These are phyloP conservation scores for Delichon dasypus DNA, from an alignment of 2,797 vertebrate species.

Conservation along the genomic window DNA sequence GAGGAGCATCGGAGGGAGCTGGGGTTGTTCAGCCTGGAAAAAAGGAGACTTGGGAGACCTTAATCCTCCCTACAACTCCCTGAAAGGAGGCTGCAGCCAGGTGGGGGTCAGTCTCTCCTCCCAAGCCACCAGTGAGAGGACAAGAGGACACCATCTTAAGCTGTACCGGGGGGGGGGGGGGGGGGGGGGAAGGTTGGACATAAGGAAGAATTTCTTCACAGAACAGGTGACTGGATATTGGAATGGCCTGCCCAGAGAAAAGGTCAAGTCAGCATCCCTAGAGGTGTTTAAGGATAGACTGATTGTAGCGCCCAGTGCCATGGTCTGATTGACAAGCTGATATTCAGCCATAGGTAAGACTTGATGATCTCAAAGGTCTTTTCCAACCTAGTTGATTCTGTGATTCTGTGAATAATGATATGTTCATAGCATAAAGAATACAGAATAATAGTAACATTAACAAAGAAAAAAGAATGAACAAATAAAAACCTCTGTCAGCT, in stretches of 20 bases:
- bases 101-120: accelerated
- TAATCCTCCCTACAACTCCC: background rate
- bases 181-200: background rate
- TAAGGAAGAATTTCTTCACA: background rate
- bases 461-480: background rate
- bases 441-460: background rate
- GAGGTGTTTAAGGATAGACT: background rate
- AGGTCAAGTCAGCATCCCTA: background rate
- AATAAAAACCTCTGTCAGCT: background rate
- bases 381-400: background rate
- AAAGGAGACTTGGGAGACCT: background rate
- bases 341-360: background rate
- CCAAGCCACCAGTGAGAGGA: background rate
- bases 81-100: background rate
- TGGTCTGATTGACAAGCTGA: background rate
- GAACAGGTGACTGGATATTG: accelerated
- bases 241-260: background rate
- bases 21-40: background rate
- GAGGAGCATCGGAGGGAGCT: background rate
- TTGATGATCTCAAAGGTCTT: background rate
- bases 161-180: accelerated
- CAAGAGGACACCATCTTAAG: background rate
- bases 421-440: background rate
- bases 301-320: too few relatives aligned
- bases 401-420: background rate